These are phyloP conservation scores for Chironomus tepperi DNA, from an alignment of 1,140 invertebrate species.

Conservation along the genomic window DNA sequence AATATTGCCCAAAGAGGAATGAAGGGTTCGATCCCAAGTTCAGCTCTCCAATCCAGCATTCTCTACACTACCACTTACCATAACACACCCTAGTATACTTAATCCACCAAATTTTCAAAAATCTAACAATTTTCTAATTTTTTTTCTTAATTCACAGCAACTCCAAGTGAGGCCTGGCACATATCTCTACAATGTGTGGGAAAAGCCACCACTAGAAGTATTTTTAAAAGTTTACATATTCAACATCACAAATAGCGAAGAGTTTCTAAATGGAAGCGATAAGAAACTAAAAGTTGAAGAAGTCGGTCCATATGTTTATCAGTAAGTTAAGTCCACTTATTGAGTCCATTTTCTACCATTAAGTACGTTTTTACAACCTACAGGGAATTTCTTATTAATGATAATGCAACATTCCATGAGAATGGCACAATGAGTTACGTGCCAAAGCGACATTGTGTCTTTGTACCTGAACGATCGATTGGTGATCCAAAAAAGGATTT, in stretches of 20 bases:
- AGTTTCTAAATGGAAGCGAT: slow-evolving; percentile 57
- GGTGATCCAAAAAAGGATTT: slow-evolving; percentile 53
- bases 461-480: slow-evolving; percentile 57
- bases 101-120: too few species aligned
- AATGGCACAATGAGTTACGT: slow-evolving; percentile 70
- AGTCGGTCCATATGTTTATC: slow-evolving; percentile 79
- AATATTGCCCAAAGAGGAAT: too few species aligned
- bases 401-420: slow-evolving; percentile 55
- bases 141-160: slow-evolving; percentile 43
- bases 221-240: slow-evolving; percentile 71
- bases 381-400: slow-evolving; percentile 60
- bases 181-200: slow-evolving; percentile 55
- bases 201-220: slow-evolving; percentile 57
- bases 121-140: slow-evolving; percentile 27
- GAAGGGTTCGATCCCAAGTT: too few species aligned
- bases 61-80: too few species aligned
- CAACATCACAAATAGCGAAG: slow-evolving; percentile 70
- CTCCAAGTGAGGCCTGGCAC: slow-evolving; percentile 45
- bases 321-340: slow-evolving; percentile 47
- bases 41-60: too few species aligned
- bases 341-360: background rate
- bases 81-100: too few species aligned
- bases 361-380: slow-evolving; percentile 28
- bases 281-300: slow-evolving; percentile 61
- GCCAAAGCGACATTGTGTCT: slow-evolving; percentile 56